phyloP scores from a whole-genome alignment of 1,140 invertebrate species.

The Mylabris phalerata region DNA sequence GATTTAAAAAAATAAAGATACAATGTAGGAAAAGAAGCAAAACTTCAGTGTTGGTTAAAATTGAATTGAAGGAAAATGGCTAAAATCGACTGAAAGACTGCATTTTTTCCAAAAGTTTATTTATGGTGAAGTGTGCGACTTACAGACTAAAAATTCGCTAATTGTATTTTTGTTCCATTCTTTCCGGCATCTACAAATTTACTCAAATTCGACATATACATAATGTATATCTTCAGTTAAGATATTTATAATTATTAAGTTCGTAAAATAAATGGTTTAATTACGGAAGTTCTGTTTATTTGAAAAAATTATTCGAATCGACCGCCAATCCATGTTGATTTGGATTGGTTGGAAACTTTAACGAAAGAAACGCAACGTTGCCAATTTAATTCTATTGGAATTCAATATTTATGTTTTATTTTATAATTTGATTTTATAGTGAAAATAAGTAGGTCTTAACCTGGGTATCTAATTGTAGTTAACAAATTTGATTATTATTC shows the following conservation, averaged over 20 bases:
- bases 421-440: too few species aligned
- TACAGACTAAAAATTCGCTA: slow-evolving; percentile 15
- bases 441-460: too few species aligned
- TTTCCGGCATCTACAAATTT: slow-evolving; percentile 17
- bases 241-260: slow-evolving; percentile 19
- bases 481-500: too few species aligned
- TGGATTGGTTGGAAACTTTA: too few species aligned
- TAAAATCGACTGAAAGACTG: slow-evolving; percentile 17
- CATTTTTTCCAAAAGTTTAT: not conserved
- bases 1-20: too few species aligned
- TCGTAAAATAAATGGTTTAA: slow-evolving; percentile 23
- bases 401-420: too few species aligned
- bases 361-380: too few species aligned
- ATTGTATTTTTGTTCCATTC: slow-evolving; percentile 1
- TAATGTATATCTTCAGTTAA: slow-evolving; percentile 17
- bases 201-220: slow-evolving; percentile 15
- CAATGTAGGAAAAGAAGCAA: not conserved
- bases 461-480: too few species aligned
- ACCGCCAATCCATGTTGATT: too few species aligned
- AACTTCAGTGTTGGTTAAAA: slow-evolving; percentile 10
- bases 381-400: too few species aligned
- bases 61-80: not conserved
- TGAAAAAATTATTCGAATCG: too few species aligned
- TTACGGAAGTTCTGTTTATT: not conserved
- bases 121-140: slow-evolving; percentile 17